Evolutionary conservation across 2,113 vertebrate genomes (phyloP), one percentile per base, ranked within the genome.

Genomic region (Micronisus gabar): DNA sequence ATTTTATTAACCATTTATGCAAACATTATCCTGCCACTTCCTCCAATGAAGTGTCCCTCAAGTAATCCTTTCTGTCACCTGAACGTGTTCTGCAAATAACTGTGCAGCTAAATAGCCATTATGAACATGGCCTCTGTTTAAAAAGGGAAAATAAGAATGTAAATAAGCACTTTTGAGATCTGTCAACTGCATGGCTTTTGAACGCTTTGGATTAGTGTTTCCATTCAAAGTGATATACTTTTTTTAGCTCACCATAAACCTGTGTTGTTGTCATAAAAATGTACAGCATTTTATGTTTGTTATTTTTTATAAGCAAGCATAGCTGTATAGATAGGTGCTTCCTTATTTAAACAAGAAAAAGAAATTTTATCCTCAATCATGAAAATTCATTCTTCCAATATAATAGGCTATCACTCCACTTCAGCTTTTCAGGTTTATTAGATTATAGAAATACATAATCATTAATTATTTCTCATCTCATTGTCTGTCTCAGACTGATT

Each of bases 1-100:
- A 63, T 92, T 92, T 86, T 88, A 88, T 95, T 88, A 93, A 94
- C 84, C 55, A 17, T 96, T 95, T 92, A 11, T 15, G 25, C 47
- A 53, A 67, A 73, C 23, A 4, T 29, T 45, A 66, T 67, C 15
- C 65, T 79, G 47, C 47, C 32, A 22, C 67, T 84, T 81, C 40
- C n/a, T 74, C 58, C 36, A 3, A 9, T 34, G 61, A 72, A 41
- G 36, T 32, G 38, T 48, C 67, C 58, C 58, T 63, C 38, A 71
- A 32, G n/a, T 50, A 70, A 41, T 58, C 26, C 25, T 52, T 88
- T 88, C 63, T 92, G 55, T 50, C 9, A 3, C 68, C 26, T 30
- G 25, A 45, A 41, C 13, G 20, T 59, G n/a, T 63, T 76, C 47
- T 66, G 62, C 25, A 86, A 73, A 62, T 38, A 62, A 80, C 27